Conservation (phyloP, 2,113 vertebrate species). For the Circaetus cinerascens region DNA sequence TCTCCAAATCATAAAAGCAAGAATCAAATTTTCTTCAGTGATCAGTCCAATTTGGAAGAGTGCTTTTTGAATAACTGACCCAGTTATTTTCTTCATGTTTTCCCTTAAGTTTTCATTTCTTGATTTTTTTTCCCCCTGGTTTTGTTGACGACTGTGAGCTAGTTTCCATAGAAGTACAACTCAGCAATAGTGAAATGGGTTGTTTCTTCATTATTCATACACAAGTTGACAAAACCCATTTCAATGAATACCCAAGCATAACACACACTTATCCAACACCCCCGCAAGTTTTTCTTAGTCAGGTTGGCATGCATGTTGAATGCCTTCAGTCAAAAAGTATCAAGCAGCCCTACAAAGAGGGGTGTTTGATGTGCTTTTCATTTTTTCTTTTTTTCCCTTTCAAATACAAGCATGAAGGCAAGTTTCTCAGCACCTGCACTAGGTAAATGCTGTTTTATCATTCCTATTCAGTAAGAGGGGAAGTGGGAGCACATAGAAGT, state of each 20-base stretch:
- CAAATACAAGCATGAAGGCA: background rate
- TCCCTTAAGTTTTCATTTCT: background rate
- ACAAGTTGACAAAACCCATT: background rate
- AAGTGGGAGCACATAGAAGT: background rate
- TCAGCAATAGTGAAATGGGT: background rate
- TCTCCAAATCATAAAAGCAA: background rate
- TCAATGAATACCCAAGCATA: background rate
- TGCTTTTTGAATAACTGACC: background rate
- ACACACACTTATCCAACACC: background rate
- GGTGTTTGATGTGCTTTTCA: background rate
- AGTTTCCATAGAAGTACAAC: background rate
- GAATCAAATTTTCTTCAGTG: background rate
- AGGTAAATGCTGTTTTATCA: background rate
- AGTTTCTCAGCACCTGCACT: background rate
- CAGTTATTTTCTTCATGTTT: background rate
- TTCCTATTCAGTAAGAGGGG: background rate
- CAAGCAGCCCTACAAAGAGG: background rate
- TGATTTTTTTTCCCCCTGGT: background rate
- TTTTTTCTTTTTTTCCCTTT: background rate
- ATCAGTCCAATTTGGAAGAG: background rate
- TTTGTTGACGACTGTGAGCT: background rate
- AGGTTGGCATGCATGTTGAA: background rate
- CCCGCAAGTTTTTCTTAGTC: background rate
- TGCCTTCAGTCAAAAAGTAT: background rate
- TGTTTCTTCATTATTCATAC: background rate